Conservation (phyloP, 2,888 invertebrate species). For the Drosophila affinis region DNA sequence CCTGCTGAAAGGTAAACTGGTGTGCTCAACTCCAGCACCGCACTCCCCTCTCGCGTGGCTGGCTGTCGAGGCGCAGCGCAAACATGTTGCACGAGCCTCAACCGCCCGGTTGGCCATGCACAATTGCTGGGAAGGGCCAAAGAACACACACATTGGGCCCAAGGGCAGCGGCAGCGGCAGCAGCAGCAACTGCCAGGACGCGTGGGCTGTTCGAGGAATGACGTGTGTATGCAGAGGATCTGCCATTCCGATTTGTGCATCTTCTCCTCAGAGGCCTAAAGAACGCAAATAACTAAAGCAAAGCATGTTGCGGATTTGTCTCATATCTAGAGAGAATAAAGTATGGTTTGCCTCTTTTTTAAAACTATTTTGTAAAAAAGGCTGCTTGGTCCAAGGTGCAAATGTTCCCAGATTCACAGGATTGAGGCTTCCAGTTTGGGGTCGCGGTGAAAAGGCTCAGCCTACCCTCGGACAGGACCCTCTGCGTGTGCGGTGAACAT, state of each 20-base stretch:
- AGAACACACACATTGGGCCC: conserved; percentile 9
- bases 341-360: too few species aligned
- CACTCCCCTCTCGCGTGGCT: background rate
- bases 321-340: too few species aligned
- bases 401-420: conserved; percentile 17
- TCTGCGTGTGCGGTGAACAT: conserved; percentile 15
- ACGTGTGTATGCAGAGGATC: background rate
- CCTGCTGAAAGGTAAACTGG: conserved; percentile 38
- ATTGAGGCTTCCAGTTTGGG: background rate
- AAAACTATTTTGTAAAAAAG: conserved; percentile 6
- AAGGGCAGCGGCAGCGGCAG: conserved; percentile 6
- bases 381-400: conserved; percentile 13
- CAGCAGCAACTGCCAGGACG: background rate
- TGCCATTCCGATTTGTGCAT: too few species aligned
- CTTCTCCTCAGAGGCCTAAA: too few species aligned
- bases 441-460: background rate
- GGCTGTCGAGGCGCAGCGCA: conserved; percentile 15
- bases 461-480: conserved; percentile 5
- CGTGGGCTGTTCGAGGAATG: conserved; percentile 14
- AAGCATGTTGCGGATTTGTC: too few species aligned
- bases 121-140: conserved; percentile 13
- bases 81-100: conserved; percentile 10
- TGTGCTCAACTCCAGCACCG: conserved; percentile 11
- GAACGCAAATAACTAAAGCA: too few species aligned
- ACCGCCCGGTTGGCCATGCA: conserved; percentile 12